These are phyloP conservation scores for Hirtodrosophila cameraria DNA, from an alignment of 2,888 invertebrate genomes.

Conservation along the genomic window DNA sequence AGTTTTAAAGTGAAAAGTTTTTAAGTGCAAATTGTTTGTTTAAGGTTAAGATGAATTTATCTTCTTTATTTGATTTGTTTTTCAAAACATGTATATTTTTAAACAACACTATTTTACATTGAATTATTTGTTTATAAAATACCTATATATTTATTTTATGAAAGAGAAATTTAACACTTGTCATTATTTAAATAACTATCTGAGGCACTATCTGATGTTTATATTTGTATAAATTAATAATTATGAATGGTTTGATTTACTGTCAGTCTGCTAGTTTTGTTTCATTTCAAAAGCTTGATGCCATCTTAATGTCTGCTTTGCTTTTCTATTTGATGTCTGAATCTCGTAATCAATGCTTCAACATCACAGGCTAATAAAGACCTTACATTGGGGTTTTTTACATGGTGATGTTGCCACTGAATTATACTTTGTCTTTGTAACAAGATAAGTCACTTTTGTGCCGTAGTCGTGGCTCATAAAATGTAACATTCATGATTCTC, in stretches of 20 bases:
- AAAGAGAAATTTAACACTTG: no score
- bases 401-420: conserved; percentile 22
- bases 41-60: no score
- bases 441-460: conserved; percentile 72
- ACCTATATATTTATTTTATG: no score
- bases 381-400: conserved; percentile 28
- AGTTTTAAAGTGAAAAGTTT: conserved; percentile 10
- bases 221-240: no score
- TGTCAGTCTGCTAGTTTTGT: background rate
- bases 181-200: no score
- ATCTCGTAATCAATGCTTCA: conserved; percentile 25
- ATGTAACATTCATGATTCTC: conserved; percentile 24
- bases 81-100: background rate
- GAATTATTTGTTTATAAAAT: no score
- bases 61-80: background rate
- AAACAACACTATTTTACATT: no score
- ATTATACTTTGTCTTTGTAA: conserved; percentile 31
- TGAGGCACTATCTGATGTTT: no score
- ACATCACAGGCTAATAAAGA: conserved; percentile 12
- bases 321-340: conserved; percentile 23
- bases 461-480: conserved; percentile 49
- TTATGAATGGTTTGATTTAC: background rate
- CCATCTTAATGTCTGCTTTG: conserved; percentile 4
- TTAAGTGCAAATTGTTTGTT: no score
- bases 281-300: conserved; percentile 1